Evolutionary conservation across 2,888 invertebrate species (phyloP), one percentile per base, ranked within the genome.

Genomic region (Cephus nigrinus): DNA sequence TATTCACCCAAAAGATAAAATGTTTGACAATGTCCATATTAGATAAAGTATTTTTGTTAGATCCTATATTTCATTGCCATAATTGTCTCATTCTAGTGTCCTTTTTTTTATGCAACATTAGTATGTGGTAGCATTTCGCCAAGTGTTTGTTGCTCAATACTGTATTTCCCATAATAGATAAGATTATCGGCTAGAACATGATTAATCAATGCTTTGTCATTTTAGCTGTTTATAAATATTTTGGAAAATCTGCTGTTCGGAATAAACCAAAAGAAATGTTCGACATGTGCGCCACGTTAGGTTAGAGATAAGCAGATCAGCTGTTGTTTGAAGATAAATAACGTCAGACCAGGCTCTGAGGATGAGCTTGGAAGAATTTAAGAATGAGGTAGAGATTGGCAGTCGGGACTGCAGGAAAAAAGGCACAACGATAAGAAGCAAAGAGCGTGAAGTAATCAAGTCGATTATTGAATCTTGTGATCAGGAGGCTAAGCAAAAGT

Each of bases 391-490:
- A n/a, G 76, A 78, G 71, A 68, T 76, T 11, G 78, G 76, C 32
- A 75, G 77, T 75, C 74, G 78, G 3, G 76, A 75, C 11, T 81
- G 82, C 33, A 73, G 82, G 5, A 77, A 77, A 32, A 82, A 80
- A 36, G 80, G 81, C 3, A 79, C 81, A 23, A 78, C 76, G 1
- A 82, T 81, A n/a, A 73, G 78, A 1, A 81, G 76, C 31, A 79
- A 79, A 68, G 78, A 80, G 33, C 81, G 81, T 34, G 80, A 81
- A 34, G 74, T 82, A 2, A 80, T 81, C 23, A 80, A 76, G 55
- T 75, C 80, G 12, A 79, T 82, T 33, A 78, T 81, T 33, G 80
- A 82, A n/a, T 33, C 73, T 4, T 81, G 82, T 35, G 81, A 81
- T 40, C 77, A 76, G 32, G 82, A 82, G 73, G 79, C 81, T 4